These are phyloP conservation scores for Tenthredo scrophulariae DNA, from an alignment of 2,888 invertebrate genomes.

Conservation along the genomic window DNA sequence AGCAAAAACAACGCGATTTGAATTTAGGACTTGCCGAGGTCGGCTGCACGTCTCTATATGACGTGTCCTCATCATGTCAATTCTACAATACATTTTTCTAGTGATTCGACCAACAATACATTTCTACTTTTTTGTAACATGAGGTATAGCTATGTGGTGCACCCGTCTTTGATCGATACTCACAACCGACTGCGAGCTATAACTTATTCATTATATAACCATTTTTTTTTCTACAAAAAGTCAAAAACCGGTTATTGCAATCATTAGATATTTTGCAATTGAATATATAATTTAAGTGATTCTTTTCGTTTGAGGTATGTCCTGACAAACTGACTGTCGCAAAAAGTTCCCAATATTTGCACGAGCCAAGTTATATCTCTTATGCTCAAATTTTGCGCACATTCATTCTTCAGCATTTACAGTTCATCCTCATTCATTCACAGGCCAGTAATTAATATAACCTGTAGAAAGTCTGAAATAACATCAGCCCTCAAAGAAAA, in stretches of 20 bases:
- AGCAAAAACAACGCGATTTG: constrained; percentile 34
- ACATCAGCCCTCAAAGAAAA: neutral
- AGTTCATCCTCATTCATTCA: neutral
- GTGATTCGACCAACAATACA: neutral
- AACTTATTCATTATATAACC: constrained; percentile 47
- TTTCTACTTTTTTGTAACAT: neutral
- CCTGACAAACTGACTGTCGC: neutral
- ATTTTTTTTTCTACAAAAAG: constrained; percentile 44
- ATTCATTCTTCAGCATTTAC: neutral
- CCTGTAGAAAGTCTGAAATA: neutral
- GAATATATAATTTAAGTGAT: constrained; percentile 11
- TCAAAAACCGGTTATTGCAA: constrained; percentile 50
- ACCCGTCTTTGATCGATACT: constrained; percentile 10
- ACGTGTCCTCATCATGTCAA: constrained; percentile 37
- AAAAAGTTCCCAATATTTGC: neutral
- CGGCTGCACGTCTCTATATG: neutral
- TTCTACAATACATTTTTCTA: neutral
- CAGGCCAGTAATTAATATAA: neutral
- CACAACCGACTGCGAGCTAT: neutral
- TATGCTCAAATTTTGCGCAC: neutral
- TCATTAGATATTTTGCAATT: constrained; percentile 45
- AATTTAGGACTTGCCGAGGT: constrained; percentile 43
- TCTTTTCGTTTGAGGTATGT: neutral
- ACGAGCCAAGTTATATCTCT: neutral
- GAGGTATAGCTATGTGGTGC: neutral